Evolutionary conservation across 2,797 vertebrate species (phyloP).

Genomic region (Eulemur albifrons): DNA sequence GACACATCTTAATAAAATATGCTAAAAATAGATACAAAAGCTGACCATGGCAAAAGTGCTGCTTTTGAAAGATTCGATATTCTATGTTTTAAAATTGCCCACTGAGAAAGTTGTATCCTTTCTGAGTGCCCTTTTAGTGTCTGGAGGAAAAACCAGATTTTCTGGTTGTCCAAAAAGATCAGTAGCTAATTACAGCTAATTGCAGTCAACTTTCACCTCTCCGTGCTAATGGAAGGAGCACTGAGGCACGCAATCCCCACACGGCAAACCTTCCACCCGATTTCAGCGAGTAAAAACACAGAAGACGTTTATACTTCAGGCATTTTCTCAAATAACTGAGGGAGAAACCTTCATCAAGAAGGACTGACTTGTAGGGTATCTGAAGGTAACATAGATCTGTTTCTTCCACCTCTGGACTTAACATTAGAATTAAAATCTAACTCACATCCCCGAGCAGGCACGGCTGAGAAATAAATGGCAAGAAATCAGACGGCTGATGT

Average conservation of each 20-base stretch:
- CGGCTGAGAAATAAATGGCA: background rate
- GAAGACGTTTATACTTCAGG: background rate
- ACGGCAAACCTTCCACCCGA: background rate
- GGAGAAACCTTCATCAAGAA: background rate
- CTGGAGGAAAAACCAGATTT: conserved; percentile 36
- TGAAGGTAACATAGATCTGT: background rate
- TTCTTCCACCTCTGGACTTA: background rate
- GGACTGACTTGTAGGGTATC: background rate
- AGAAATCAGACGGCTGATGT: background rate
- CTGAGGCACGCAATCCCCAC: background rate
- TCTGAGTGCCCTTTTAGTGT: conserved; percentile 1
- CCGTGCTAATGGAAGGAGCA: conserved; percentile 25
- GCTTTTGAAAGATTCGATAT: background rate
- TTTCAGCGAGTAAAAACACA: background rate
- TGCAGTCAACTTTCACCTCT: conserved; percentile 51
- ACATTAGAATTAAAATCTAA: background rate
- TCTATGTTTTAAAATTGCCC: background rate
- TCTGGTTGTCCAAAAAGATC: conserved; percentile 70
- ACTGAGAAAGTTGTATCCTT: background rate
- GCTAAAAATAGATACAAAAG: background rate
- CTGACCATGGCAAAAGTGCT: background rate
- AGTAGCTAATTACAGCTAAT: conserved; percentile 64
- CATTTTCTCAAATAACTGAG: background rate
- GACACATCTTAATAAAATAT: conserved; percentile 36
- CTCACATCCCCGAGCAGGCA: background rate